Evolutionary conservation across 2,797 vertebrate genomes (phyloP).

Genomic region (Sebastes trivittatus): DNA sequence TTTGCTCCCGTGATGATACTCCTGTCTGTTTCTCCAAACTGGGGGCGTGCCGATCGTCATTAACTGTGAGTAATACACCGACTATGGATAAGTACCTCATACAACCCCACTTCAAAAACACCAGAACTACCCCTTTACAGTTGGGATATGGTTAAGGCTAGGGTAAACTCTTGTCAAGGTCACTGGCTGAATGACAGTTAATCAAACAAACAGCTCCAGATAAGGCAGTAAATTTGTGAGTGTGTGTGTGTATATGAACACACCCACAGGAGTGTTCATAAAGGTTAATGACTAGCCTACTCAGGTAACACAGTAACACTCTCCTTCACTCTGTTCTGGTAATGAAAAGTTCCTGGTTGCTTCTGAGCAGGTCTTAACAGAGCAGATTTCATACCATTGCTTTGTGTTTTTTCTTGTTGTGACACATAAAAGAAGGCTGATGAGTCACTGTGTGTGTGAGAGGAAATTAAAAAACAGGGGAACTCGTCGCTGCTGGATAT

Average conservation of each 20-base stretch:
- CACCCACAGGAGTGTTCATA: slow-evolving; percentile 29
- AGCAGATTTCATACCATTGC: background rate
- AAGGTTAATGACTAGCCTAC: background rate
- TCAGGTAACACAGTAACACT: slow-evolving; percentile 28
- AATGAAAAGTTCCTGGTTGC: background rate
- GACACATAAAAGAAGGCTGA: background rate
- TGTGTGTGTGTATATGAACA: slow-evolving; percentile 3
- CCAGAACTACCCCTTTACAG: too few relatives aligned
- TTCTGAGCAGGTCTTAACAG: background rate
- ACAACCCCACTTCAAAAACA: too few relatives aligned
- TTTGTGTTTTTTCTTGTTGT: background rate
- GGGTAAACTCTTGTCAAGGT: background rate
- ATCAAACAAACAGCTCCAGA: slow-evolving; percentile 1
- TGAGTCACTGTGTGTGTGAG: slow-evolving; percentile 20
- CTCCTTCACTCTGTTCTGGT: background rate
- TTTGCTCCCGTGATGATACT: too few relatives aligned
- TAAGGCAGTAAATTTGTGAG: background rate
- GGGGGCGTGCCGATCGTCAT: too few relatives aligned
- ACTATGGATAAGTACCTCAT: too few relatives aligned
- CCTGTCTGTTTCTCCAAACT: too few relatives aligned
- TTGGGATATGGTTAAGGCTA: background rate
- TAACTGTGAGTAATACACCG: too few relatives aligned
- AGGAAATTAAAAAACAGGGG: slow-evolving; percentile 7
- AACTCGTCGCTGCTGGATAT: background rate
- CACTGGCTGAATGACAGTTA: background rate